These are phyloP conservation scores for Drosophila tripunctata DNA, from an alignment of 2,888 invertebrate species.

Conservation along the genomic window DNA sequence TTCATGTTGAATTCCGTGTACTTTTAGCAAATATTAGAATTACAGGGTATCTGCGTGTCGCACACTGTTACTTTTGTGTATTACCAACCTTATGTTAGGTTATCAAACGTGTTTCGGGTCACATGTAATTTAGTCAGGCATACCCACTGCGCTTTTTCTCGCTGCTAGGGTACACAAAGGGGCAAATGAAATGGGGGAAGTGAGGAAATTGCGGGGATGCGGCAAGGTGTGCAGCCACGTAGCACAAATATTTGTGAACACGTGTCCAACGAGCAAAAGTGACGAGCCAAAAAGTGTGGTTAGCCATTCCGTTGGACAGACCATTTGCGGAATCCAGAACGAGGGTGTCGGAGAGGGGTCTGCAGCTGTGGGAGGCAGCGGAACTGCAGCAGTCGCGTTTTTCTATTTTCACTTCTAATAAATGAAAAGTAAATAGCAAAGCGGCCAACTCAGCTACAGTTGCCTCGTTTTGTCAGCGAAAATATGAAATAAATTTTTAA, in stretches of 20 bases:
- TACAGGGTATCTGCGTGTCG: background rate
- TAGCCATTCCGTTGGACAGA: background rate
- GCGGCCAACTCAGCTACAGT: slow-evolving; percentile 34
- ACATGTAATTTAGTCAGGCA: background rate
- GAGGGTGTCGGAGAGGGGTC: background rate
- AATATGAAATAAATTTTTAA: slow-evolving; percentile 66
- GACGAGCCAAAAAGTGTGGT: slow-evolving; percentile 52
- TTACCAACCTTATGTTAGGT: background rate
- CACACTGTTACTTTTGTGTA: too few species aligned
- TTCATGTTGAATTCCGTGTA: too few species aligned
- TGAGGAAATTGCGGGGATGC: background rate
- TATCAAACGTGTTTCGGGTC: background rate
- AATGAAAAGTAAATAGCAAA: slow-evolving; percentile 73
- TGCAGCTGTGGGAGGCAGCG: background rate
- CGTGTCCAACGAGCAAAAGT: slow-evolving; percentile 75
- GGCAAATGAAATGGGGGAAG: slow-evolving; percentile 17
- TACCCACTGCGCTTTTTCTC: background rate
- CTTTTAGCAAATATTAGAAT: background rate
- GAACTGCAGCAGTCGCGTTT: slow-evolving; percentile 51
- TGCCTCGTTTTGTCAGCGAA: slow-evolving; percentile 46
- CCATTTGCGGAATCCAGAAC: too few species aligned
- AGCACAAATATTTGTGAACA: slow-evolving; percentile 77
- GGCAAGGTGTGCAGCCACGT: slow-evolving; percentile 70
- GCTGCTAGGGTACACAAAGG: slow-evolving; percentile 40
- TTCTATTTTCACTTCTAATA: slow-evolving; percentile 47